Evolutionary conservation across 2,113 vertebrate species (phyloP).

Genomic region (Gobio gobio): DNA sequence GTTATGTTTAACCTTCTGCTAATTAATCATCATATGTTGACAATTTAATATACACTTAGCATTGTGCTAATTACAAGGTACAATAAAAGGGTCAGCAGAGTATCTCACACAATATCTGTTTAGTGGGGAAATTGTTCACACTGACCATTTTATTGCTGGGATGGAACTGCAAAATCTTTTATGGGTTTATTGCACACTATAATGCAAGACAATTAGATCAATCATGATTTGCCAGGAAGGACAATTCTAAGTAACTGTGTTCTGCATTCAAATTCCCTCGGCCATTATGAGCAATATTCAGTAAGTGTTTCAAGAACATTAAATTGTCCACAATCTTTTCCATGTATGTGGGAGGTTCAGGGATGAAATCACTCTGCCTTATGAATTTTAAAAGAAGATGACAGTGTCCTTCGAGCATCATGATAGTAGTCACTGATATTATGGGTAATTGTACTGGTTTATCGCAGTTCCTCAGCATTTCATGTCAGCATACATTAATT

Average conservation of each 20-base stretch:
- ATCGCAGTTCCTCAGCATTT: slow-evolving; percentile 3
- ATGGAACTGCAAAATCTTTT: slow-evolving; percentile 25
- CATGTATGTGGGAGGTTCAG: neutral
- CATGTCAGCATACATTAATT: slow-evolving; percentile 25
- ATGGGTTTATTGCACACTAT: slow-evolving; percentile 34
- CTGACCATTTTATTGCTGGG: slow-evolving; percentile 10
- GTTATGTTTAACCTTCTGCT: slow-evolving; percentile 49
- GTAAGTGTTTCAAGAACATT: slow-evolving; percentile 17
- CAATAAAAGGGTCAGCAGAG: slow-evolving; percentile 42
- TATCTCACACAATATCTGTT: slow-evolving; percentile 30
- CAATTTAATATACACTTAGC: slow-evolving; percentile 47
- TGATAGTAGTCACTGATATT: slow-evolving; percentile 13
- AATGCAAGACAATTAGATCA: slow-evolving; percentile 41
- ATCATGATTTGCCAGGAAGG: slow-evolving; percentile 13
- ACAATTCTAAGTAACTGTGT: slow-evolving; percentile 19
- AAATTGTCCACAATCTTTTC: neutral
- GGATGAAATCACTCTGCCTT: slow-evolving; percentile 11
- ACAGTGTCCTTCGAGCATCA: slow-evolving; percentile 2
- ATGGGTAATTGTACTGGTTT: slow-evolving; percentile 10
- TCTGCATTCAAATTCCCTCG: slow-evolving; percentile 12
- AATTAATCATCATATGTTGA: slow-evolving; percentile 50
- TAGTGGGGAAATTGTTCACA: slow-evolving; percentile 30
- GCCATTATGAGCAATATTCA: neutral
- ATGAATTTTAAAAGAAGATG: neutral
- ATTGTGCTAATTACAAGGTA: slow-evolving; percentile 56